A percentile compares a stretch with the other conserved stretches of the same genome.
Evolutionary conservation across 2,888 invertebrate species (phyloP).

Genomic region (Lasioglossum oenotherae): DNA sequence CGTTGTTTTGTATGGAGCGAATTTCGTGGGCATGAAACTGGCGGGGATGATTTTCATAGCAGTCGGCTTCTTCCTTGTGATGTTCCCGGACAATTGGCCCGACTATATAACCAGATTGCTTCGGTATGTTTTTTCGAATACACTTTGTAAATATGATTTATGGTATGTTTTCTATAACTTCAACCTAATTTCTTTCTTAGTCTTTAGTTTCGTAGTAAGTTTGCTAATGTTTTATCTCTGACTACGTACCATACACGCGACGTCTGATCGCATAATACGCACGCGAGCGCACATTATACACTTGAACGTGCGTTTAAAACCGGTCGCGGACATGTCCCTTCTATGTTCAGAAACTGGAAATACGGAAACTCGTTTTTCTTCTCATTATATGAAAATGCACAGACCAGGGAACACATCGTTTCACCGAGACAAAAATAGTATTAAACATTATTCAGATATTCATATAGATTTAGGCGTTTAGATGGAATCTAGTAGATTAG

Average conservation of each 20-base stretch:
- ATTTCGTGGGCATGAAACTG: constrained; percentile 97
- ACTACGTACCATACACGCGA: constrained; percentile 37
- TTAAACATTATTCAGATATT: not conserved
- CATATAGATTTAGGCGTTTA: not conserved
- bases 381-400: not conserved
- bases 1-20: constrained; percentile 92
- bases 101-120: constrained; percentile 95
- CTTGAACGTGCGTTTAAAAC: not conserved
- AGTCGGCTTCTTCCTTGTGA: constrained; percentile 96
- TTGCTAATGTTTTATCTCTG: constrained; percentile 61
- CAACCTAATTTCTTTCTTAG: constrained; percentile 72
- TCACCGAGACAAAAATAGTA: not conserved
- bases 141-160: constrained; percentile 58
- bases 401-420: not conserved
- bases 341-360: not conserved
- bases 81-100: constrained; percentile 98
- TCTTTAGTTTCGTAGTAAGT: constrained; percentile 72
- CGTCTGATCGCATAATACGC: constrained; percentile 1
- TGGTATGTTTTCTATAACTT: constrained; percentile 78
- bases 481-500: not conserved
- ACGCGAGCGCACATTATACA: constrained; percentile 5
- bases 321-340: not conserved
- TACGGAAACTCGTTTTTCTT: too few relatives aligned
- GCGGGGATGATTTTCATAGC: constrained; percentile 96
- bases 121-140: constrained; percentile 87